Evolutionary conservation across 2,888 invertebrate genomes (phyloP), one percentile per base, ranked within the genome.

Genomic region (Drosophila austrosaltans): DNA sequence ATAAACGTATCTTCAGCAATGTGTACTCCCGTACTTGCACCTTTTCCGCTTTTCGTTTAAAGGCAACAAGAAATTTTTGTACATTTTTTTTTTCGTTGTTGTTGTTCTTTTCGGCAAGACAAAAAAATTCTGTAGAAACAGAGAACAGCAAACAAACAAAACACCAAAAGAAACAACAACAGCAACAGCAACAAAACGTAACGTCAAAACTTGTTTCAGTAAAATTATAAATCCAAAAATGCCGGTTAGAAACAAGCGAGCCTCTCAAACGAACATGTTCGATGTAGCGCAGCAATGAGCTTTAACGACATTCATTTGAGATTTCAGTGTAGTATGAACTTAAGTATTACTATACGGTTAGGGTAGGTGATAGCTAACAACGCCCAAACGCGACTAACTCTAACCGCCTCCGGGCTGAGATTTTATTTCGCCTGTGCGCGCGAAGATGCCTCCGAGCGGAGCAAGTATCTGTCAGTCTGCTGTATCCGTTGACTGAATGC

Each of bases 181-280:
- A 16, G 16, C 16, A 16, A 16, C 16, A 16, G 16, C 16, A 16
- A 16, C 16, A 30, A 30, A n/a, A 48, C 53, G 65, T 53, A 12
- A 56, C 65, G 53, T 69, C 66, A 57, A 63, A 87, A 84, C 83
- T 70, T 63, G 83, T 83, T 84, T 79, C 58, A 68, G 66, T 40
- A 36, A 44, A 73, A 77, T 78, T 77, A 39, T 54, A 67, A 73
- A 76, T 82, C 82, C 71, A 74, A 62, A 87, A 82, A 72, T 75
- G 82, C 72, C 87, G 85, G 80, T 82, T 82, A 76, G 71, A 76
- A 66, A 56, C 75, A 69, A 84, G 74, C 84, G 85, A 85, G 82
- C 82, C 87, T 69, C 69, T 60, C 48, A 30, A 63, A 1, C 62
- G 63, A 63, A 77, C 83, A 76, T 62, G 82, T 82, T 86, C 63